These are phyloP conservation scores for Pasiphila rectangulata DNA, from an alignment of 2,888 invertebrate species.

Conservation along the genomic window DNA sequence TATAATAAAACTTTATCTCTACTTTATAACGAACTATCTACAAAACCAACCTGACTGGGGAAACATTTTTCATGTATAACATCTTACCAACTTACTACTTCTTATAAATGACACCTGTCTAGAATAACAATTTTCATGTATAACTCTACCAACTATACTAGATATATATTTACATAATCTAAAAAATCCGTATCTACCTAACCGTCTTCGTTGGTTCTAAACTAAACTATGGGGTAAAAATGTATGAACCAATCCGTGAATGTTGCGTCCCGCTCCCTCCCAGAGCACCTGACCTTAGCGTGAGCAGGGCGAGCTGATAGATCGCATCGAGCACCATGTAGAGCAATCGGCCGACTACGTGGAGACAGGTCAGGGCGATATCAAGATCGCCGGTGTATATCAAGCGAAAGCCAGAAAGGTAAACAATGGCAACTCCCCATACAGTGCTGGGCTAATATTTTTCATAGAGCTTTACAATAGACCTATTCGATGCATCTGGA, in stretches of 20 bases:
- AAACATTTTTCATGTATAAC: constrained; percentile 30
- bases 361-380: constrained; percentile 88
- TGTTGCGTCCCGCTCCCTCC: constrained; percentile 60
- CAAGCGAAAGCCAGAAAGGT: constrained; percentile 95
- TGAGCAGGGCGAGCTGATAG: constrained; percentile 94
- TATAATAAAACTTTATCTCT: constrained; percentile 59
- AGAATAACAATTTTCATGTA: constrained; percentile 31
- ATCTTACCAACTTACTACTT: constrained; percentile 33
- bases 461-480: too few relatives aligned
- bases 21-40: constrained; percentile 39
- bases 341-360: constrained; percentile 92
- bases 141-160: constrained; percentile 37
- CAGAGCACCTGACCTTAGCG: constrained; percentile 65
- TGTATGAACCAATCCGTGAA: constrained; percentile 75
- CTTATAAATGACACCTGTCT: constrained; percentile 37
- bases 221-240: constrained; percentile 46
- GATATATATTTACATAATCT: constrained; percentile 37
- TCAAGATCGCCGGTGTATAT: constrained; percentile 89
- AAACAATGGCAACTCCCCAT: too few relatives aligned
- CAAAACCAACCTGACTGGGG: constrained; percentile 23
- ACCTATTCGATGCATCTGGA: too few relatives aligned
- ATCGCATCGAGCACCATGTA: constrained; percentile 96
- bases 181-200: constrained; percentile 31
- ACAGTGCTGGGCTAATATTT: too few relatives aligned
- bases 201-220: constrained; percentile 60